Evolutionary conservation across 1,140 invertebrate genomes (phyloP), one percentile per base, ranked within the genome.

Genomic region (Adelges cooleyi): DNA sequence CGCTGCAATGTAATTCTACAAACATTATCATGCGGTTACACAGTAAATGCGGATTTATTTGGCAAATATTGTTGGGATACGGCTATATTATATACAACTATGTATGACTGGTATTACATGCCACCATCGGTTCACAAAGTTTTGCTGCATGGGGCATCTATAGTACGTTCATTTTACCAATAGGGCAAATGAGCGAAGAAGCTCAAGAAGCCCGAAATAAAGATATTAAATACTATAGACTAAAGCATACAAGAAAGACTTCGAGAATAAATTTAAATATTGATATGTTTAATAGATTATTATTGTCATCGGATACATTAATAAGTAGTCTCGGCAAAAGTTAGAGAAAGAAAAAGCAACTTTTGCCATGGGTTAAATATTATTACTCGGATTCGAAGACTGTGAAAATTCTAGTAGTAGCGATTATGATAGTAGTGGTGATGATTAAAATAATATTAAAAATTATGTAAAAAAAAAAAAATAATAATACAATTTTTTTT

Each of bases 1-100:
- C 67, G 70, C 67, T 72, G 74, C 67, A 56, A 68, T 65, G 65
- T 70, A 50, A 71, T 73, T 67, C 68, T 72, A 40, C 69, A 72
- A 67, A 68, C 68, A 53, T 66, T 71, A 51, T 67, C 68, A 73
- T 70, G 74, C 74, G 71, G 48, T 50, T 65, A 36, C 52, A 25
- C 42, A 17, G 65, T 70, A 18, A 65, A 69, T 53, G 10, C 18
- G 3, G 66, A 69, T 23, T 56, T 29, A 46, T 72, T 72, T 68
- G 65, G 68, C 46, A 66, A 67, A 9, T 71, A 70, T 38, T 44
- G 59, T 46, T 33, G 67, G 15, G 69, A 69, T 42, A 73, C 70
- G 5, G 69, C 69, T 25, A 48, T 65, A 68, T 9, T 69, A 22
- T 72, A 51, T 59, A 36, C 70, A 5, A 23, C 52, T 2, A 33